Evolutionary conservation across 2,888 invertebrate species (phyloP).

Genomic region (Tubulanus polymorphus): DNA sequence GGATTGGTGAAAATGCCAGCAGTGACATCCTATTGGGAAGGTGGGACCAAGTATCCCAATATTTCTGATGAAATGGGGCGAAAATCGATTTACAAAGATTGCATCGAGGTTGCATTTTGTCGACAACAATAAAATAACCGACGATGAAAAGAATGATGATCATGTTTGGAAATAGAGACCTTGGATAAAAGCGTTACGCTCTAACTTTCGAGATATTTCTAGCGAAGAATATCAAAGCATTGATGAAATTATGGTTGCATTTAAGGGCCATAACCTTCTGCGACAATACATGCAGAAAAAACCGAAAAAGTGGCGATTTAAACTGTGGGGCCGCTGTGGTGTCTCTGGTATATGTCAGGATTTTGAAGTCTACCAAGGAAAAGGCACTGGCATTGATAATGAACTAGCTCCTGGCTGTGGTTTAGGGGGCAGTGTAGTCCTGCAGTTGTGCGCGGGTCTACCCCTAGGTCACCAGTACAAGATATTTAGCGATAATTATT

Average conservation of each 20-base stretch:
- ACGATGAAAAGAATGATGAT: conserved; percentile 6
- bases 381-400: no score
- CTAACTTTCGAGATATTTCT: conserved; percentile 23
- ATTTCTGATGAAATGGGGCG: conserved; percentile 17
- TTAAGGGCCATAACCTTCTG: conserved; percentile 27
- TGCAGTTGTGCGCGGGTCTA: no score
- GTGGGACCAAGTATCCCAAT: conserved; percentile 7
- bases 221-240: conserved; percentile 27
- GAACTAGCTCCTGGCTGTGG: no score
- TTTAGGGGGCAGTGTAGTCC: no score
- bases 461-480: no score
- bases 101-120: conserved; percentile 13
- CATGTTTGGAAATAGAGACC: conserved; percentile 19
- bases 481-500: no score
- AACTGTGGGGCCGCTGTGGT: conserved; percentile 20
- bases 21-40: conserved; percentile 15
- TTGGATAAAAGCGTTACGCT: conserved; percentile 9
- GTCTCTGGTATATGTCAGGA: conserved; percentile 17
- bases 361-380: conserved; percentile 20
- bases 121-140: conserved; percentile 12
- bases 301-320: conserved; percentile 21
- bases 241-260: conserved; percentile 37
- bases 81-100: conserved; percentile 17
- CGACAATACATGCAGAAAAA: conserved; percentile 19
- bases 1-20: conserved; percentile 15